Base-by-base conservation (phyloP, 2,888 invertebrate genomes). In the Coenonympha glycerion region DNA sequence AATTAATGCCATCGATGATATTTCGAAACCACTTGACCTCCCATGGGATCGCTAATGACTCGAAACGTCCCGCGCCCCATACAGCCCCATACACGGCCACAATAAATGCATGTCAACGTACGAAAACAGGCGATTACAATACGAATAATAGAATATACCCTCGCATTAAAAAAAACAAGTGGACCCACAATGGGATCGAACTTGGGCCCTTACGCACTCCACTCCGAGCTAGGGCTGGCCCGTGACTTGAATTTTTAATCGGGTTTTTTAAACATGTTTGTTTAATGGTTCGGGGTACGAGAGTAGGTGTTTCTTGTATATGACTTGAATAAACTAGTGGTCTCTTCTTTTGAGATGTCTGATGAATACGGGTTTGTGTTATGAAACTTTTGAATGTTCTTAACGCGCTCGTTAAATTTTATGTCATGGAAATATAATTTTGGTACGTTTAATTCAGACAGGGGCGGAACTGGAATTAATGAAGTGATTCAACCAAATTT, bases 121-220 rank as follows among this genome's bases (percentile, higher is more conserved):
- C 73, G 72, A 80, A 78, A 82, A 84, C 83, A 82, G 73, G 67
- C 76, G 75, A 51, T 51, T 46, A 55, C 76, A 78, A 75, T 65
- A 70, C 67, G 72, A 84, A 85, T 84, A 85, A 83, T 82, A 76
- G 78, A 82, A 85, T 80, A 81, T 77, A 79, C 83, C 85, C 83
- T 73, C 76, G 58, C 58, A 79, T 83, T 81, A 78, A 82, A 83
- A 81, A 82, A 84, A 82, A 83, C 83, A 86, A 85, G 84, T 83
- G 81, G 82, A 77, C 69, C 68, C 71, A 83, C 83, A 85, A 84
- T 85, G 65, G 80, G 70, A 75, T 77, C 79, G 81, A 78, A 77
- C 73, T 67, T 64, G 63, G 79, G 67, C 74, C 77, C 81, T 73
- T 63, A 57, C 55, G 66, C 74, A 77, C 77, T 78, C 70, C 62